These are phyloP conservation scores for Mercenaria mercenaria DNA, from an alignment of 1,140 invertebrate species.

Conservation along the genomic window DNA sequence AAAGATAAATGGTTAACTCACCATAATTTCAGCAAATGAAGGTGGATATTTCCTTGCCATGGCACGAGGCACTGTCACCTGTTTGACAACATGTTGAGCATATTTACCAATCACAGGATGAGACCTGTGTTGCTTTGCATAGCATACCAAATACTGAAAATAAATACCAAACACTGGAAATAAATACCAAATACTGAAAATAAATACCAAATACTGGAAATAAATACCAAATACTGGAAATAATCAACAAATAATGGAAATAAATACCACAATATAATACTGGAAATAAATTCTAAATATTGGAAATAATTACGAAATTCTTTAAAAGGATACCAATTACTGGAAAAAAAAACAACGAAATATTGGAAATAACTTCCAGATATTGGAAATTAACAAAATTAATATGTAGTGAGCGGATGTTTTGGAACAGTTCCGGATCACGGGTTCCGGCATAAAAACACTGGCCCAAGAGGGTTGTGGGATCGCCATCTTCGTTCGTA, in stretches of 20 bases:
- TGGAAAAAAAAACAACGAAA: too few species aligned
- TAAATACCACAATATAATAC: background rate
- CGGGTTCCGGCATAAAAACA: too few species aligned
- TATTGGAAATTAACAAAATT: too few species aligned
- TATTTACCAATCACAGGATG: conserved; percentile 92
- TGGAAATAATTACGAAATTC: too few species aligned
- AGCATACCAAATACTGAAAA: conserved; percentile 91
- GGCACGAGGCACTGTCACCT: conserved; percentile 94
- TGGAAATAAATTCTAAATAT: background rate
- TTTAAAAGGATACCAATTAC: too few species aligned
- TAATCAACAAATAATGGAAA: background rate
- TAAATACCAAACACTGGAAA: too few species aligned
- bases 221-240: background rate
- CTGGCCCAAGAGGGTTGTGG: too few species aligned
- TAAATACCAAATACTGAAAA: background rate
- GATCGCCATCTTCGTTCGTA: too few species aligned
- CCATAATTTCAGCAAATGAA: conserved; percentile 96
- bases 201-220: background rate
- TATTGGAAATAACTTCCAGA: too few species aligned
- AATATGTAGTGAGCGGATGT: too few species aligned
- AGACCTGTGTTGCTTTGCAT: conserved; percentile 91
- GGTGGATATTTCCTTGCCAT: conserved; percentile 92
- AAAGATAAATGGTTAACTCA: too few species aligned
- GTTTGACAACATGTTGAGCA: conserved; percentile 97
- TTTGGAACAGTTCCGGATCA: too few species aligned